phyloP scores from a whole-genome alignment of 2,113 vertebrate genomes.

The Syrmaticus mikado region DNA sequence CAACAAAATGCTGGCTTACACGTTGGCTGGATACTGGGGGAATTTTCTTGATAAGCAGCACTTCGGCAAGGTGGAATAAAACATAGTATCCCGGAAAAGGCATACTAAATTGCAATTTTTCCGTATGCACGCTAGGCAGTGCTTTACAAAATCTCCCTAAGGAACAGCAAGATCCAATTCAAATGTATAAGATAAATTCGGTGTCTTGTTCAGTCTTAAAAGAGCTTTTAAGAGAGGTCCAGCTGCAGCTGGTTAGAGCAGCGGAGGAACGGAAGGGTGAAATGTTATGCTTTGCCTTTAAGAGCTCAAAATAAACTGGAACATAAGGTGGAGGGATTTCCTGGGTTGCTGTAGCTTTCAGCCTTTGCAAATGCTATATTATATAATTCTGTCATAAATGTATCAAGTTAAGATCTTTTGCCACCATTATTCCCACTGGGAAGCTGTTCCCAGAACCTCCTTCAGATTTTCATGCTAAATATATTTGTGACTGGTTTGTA shows the following conservation, averaged over 20 bases:
- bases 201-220: not conserved
- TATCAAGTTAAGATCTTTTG: not conserved
- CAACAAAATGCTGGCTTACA: fast-evolving
- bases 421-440: not conserved
- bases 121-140: not conserved
- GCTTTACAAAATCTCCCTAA: not conserved
- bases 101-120: not conserved
- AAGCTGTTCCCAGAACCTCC: slow-evolving; percentile 7
- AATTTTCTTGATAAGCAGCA: not conserved
- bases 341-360: not conserved
- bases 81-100: not conserved
- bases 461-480: not conserved
- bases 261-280: not conserved
- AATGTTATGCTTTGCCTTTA: not conserved
- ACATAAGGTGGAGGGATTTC: slow-evolving; percentile 8
- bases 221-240: not conserved
- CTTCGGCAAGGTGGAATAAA: not conserved
- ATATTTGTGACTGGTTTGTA: not conserved
- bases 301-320: not conserved
- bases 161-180: not conserved
- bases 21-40: not conserved
- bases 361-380: not conserved
- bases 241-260: not conserved
- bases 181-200: not conserved
- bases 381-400: not conserved